Base-by-base conservation (phyloP, 2,888 invertebrate genomes). In the Neoascia interrupta region DNA sequence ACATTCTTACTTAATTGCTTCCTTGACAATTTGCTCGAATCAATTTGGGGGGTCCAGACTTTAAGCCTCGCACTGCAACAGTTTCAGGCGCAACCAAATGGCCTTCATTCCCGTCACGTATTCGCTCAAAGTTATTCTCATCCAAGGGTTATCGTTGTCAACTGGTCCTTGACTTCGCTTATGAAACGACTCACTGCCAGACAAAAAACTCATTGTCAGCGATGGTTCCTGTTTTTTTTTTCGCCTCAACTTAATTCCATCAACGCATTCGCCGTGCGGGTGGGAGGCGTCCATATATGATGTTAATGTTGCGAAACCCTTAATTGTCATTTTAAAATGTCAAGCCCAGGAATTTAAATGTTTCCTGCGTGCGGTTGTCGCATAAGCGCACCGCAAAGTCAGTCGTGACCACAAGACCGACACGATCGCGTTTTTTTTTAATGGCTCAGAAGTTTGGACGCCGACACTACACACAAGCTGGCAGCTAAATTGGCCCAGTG, bases 251-350 rank as follows among this genome's bases (percentile, higher is more conserved):
- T 39, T 10, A 39, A 16, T 15, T 39, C 18, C n/a, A 10, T 18
- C 2, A n/a, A 39, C 10, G 16, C n/a, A n/a, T n/a, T n/a, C 8
- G 18, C 18, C 18, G 8, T 8, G 36, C 36, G 36, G 15, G 5
- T 6, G 15, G 36, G 8, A 16, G 23, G 43, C 41, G 39, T 16
- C 63, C 16, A 63, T n/a, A n/a, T n/a, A n/a, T n/a, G n/a, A n/a
- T n/a, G n/a, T n/a, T n/a, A 54, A 64, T 54, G 53, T 54, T 34
- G 45, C 53, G 43, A 26, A 43, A 64, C 53, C 53, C 53, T 13
- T 45, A 64, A 64, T 64, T 64, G 43, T 64, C 54, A 64, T 54
- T 64, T 64, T 26, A 36, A 64, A 64, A 54, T n/a, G n/a, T 53
- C 36, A 10, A 54, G 53, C 36, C n/a, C 34, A 64, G 54, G 64